phyloP scores from a whole-genome alignment of 2,888 invertebrate genomes.

The Glaucopsyche alexis region DNA sequence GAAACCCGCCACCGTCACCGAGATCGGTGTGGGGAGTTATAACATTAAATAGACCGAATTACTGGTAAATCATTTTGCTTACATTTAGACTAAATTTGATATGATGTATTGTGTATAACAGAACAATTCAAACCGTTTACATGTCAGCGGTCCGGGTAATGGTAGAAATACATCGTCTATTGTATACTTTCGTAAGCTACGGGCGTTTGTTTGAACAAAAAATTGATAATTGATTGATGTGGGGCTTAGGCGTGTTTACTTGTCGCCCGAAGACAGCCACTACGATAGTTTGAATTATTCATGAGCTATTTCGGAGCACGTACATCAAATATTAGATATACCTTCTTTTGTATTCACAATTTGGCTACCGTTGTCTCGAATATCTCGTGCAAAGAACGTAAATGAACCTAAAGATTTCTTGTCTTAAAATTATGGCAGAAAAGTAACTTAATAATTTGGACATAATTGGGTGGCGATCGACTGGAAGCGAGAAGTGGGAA shows the following conservation, averaged over 20 bases:
- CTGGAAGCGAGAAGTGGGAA: not conserved
- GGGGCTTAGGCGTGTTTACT: conserved; percentile 1
- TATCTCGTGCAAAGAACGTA: not conserved
- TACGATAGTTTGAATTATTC: conserved; percentile 24
- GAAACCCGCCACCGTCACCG: too few species aligned
- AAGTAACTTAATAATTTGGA: not conserved
- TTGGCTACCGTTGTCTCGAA: not conserved
- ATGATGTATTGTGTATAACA: not conserved
- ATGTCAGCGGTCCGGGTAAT: not conserved
- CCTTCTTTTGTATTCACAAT: conserved; percentile 3
- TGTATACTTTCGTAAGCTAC: not conserved
- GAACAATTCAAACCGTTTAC: not conserved
- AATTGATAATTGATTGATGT: conserved; percentile 8
- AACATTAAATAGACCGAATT: too few species aligned
- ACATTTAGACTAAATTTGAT: not conserved
- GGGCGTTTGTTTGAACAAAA: conserved; percentile 19
- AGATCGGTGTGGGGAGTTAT: too few species aligned
- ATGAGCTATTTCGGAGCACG: not conserved
- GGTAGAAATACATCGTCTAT: not conserved
- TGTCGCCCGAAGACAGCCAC: conserved; percentile 14
- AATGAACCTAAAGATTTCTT: not conserved
- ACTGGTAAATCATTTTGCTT: too few species aligned
- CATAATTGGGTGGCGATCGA: not conserved
- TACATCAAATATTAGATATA: not conserved
- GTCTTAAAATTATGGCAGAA: not conserved